Percentiles rank a stretch among this genome's conserved stretches.
Evolutionary conservation across 2,113 vertebrate species (phyloP).

Genomic region (Labrus mixtus): DNA sequence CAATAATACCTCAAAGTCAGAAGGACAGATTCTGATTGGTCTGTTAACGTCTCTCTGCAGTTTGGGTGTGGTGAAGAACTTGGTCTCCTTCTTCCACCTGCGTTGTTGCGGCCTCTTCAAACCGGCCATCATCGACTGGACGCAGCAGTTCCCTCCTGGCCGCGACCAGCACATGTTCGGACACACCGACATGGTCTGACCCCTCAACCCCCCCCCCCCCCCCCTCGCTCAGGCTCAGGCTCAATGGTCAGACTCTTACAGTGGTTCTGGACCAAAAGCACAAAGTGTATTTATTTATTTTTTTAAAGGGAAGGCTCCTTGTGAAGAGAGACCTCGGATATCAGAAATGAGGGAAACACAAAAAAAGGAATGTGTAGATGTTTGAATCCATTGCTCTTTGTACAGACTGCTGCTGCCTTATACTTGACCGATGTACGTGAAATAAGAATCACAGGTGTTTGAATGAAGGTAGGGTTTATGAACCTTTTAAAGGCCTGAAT

Average conservation of each 20-base stretch:
- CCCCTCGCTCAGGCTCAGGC: conserved; percentile 11
- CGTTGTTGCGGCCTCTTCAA: conserved; percentile 92
- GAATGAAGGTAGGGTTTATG: not conserved
- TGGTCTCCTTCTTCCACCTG: conserved; percentile 93
- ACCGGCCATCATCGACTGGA: conserved; percentile 90
- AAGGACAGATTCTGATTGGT: not conserved
- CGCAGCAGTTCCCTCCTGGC: conserved; percentile 87
- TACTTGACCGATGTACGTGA: conserved; percentile 54
- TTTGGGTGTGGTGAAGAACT: conserved; percentile 89
- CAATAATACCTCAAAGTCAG: no score
- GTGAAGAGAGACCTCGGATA: conserved; percentile 7
- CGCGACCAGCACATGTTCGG: conserved; percentile 80
- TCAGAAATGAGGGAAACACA: not conserved
- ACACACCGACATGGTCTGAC: conserved; percentile 87
- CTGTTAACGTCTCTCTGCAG: conserved; percentile 69
- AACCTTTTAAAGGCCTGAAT: conserved; percentile 38
- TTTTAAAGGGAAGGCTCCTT: conserved; percentile 35
- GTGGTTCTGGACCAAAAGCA: conserved; percentile 71
- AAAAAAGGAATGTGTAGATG: conserved; percentile 13
- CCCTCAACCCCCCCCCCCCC: not conserved
- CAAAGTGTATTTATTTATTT: conserved; percentile 77
- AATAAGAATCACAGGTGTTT: conserved; percentile 27
- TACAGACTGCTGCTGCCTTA: conserved; percentile 76
- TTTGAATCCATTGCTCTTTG: conserved; percentile 41
- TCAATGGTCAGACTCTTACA: conserved; percentile 26